phyloP scores from a whole-genome alignment of 1,140 invertebrate species.

The Zaprionus nigranus region DNA sequence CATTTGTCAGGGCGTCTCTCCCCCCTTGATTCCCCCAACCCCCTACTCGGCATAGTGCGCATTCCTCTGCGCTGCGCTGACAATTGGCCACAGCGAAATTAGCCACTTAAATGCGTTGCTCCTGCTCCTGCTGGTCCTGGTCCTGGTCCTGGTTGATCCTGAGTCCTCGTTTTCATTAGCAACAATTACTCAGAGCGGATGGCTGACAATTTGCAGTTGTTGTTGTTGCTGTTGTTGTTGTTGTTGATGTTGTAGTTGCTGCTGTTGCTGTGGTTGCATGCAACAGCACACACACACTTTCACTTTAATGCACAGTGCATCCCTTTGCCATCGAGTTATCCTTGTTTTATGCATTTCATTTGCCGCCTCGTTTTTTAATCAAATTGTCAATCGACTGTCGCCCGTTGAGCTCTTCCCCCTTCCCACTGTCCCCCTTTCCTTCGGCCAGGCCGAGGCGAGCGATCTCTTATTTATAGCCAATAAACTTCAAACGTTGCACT shows the following conservation, averaged over 20 bases:
- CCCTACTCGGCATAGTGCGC: slow-evolving; percentile 35
- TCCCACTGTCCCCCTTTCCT: background rate
- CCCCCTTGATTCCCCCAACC: background rate
- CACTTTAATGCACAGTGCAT: slow-evolving; percentile 66
- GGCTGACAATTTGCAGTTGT: slow-evolving; percentile 45
- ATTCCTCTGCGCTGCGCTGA: slow-evolving; percentile 53
- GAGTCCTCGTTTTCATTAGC: slow-evolving; percentile 65
- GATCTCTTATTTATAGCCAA: slow-evolving; percentile 81
- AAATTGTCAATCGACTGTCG: slow-evolving; percentile 81
- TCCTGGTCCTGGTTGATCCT: background rate
- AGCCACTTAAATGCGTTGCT: slow-evolving; percentile 69
- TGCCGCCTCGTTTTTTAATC: slow-evolving; percentile 73
- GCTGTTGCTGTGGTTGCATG: slow-evolving; percentile 15
- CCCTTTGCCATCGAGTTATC: slow-evolving; percentile 20
- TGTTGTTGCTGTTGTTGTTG: slow-evolving; percentile 17
- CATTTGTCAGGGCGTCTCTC: slow-evolving; percentile 56
- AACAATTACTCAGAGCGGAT: slow-evolving; percentile 77
- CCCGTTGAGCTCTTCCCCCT: slow-evolving; percentile 28
- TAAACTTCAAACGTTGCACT: slow-evolving; percentile 81
- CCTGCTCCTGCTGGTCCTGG: background rate
- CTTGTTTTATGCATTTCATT: slow-evolving; percentile 60
- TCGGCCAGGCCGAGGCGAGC: background rate
- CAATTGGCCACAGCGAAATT: slow-evolving; percentile 67
- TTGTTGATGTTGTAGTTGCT: slow-evolving; percentile 12
- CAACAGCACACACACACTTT: slow-evolving; percentile 62